Conservation (phyloP, 2,888 invertebrate genomes). For the Ariolimax columbianus region DNA sequence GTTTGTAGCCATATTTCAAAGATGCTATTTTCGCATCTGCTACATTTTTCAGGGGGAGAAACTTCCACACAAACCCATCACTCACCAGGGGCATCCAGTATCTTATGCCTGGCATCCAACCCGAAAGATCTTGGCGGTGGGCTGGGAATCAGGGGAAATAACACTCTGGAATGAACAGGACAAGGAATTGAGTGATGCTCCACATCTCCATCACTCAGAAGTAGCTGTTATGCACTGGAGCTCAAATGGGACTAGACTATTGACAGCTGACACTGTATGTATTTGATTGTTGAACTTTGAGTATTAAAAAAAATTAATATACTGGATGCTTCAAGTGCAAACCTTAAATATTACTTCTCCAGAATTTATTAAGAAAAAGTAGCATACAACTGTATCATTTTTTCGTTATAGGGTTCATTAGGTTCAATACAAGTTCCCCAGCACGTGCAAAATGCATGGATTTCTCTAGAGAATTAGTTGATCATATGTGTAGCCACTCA, state of each 20-base stretch:
- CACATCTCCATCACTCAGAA: conserved; percentile 82
- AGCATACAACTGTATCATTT: too few relatives aligned
- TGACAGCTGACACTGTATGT: conserved; percentile 89
- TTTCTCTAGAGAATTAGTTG: too few relatives aligned
- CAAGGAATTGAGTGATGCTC: conserved; percentile 80
- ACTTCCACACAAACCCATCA: conserved; percentile 67
- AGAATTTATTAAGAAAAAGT: too few relatives aligned
- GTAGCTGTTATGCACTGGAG: conserved; percentile 84
- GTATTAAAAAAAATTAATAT: too few relatives aligned
- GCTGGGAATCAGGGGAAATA: conserved; percentile 95
- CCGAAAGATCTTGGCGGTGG: conserved; percentile 88
- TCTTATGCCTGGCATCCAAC: conserved; percentile 91
- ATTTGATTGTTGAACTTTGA: neutral
- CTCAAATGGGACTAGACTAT: conserved; percentile 88
- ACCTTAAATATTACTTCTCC: too few relatives aligned
- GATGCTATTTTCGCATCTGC: too few relatives aligned
- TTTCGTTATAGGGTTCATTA: too few relatives aligned
- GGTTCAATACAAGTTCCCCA: too few relatives aligned
- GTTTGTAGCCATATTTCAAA: too few relatives aligned
- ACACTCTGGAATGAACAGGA: conserved; percentile 86
- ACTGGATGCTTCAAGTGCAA: too few relatives aligned
- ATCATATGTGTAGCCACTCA: too few relatives aligned
- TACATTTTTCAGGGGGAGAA: conserved; percentile 76
- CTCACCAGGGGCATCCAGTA: conserved; percentile 70
- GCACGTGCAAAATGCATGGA: too few relatives aligned